Base-by-base conservation (phyloP, 1,140 invertebrate genomes). In the Stenopsyche tienmushanensis region DNA sequence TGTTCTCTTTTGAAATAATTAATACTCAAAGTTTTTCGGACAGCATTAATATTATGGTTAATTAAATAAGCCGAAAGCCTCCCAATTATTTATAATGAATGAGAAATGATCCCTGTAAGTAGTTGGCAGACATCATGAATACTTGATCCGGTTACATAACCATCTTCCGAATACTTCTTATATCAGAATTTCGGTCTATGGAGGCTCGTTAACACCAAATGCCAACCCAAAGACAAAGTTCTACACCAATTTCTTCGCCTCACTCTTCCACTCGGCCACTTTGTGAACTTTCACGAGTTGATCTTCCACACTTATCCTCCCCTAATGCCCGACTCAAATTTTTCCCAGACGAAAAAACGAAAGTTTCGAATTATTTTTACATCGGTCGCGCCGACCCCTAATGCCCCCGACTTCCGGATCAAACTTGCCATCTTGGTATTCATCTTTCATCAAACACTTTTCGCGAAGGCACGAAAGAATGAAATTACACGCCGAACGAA, bases 221-320 rank as follows among this genome's bases (percentile, higher is more conserved):
- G 29, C 29, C 10, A 1, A 17, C 54, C 21, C 34, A 17, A 57
- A 57, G 54, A 57, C 54, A 57, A 57, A 57, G n/a, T 57, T 54
- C 21, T 23, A 25, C 9, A 29, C 39, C 26, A 57, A 24, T 57
- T 29, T 54, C 39, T 15, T 15, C 17, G 26, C 21, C 25, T 2
- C 13, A 34, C 23, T 10, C 13, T 34, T 34, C 10, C 15, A 26
- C 29, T 52, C 52, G 21, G 52, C 39, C 52, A 13, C 52, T 54
- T 54, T 54, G 52, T 54, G 39, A 54, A 54, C 52, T 54, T 54
- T 17, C 18, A n/a, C 3, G 39, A 54, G 29, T 57, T 39, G 54
- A 57, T 57, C 54, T 57, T 53, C 26, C 18, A 15, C 50, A 34
- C 29, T 34, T 25, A 53, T 24, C 50, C 23, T 24, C n/a, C 2